phyloP scores from a whole-genome alignment of 2,797 vertebrate genomes.

The Peromyscus attwateri region DNA sequence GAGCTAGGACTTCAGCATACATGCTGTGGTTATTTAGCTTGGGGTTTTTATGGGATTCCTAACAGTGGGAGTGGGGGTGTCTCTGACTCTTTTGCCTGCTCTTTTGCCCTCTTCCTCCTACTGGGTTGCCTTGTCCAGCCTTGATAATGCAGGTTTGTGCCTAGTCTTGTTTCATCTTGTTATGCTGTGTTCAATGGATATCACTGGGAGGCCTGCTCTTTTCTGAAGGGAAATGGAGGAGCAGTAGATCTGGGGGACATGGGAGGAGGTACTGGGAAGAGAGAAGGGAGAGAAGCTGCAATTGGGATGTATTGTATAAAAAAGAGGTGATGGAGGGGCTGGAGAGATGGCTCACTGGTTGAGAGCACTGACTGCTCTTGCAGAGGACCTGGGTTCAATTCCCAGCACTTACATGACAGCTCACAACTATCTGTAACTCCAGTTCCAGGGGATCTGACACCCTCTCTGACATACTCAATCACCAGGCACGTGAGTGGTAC shows the following conservation, averaged over 20 bases:
- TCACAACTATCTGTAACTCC: not conserved
- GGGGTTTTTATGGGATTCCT: not conserved
- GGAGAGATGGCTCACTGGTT: not conserved
- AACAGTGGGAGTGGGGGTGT: too few relatives aligned
- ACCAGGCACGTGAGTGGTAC: not conserved
- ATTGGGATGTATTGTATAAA: too few relatives aligned
- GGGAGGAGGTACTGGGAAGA: not conserved
- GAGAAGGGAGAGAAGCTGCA: not conserved
- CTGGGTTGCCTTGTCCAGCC: not conserved
- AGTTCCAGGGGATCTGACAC: not conserved
- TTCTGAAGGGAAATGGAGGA: not conserved
- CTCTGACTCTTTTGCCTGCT: not conserved
- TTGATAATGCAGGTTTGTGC: not conserved
- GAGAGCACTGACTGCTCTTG: not conserved
- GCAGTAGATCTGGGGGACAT: not conserved
- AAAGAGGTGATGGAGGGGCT: not conserved
- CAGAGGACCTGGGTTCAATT: not conserved
- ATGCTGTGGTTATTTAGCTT: not conserved
- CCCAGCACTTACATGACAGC: not conserved
- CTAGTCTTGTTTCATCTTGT: not conserved
- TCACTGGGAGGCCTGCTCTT: not conserved
- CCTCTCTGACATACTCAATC: not conserved
- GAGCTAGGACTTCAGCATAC: not conserved
- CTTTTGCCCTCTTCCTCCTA: not conserved
- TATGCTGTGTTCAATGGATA: too few relatives aligned